Evolutionary conservation across 2,888 invertebrate species (phyloP), one percentile per base, ranked within the genome.

Genomic region (Pyrocoelia pectoralis): DNA sequence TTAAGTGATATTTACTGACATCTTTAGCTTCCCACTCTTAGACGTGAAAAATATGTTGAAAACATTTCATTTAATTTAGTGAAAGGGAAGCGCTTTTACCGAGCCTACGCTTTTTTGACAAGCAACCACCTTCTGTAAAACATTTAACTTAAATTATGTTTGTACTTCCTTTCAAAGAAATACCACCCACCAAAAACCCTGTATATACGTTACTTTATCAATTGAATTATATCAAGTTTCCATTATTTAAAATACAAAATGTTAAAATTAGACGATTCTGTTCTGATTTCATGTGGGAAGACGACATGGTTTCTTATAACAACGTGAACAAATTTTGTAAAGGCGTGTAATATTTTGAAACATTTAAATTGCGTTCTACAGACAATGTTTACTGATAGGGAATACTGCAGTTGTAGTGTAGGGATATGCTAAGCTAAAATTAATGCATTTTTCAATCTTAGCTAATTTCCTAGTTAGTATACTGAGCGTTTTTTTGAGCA

Each of bases 11-110:
- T 48, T 61, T 56, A 56, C 56, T 13, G 55, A 53, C 46, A 40
- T 46, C 52, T 50, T 43, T 58, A 58, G 46, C 52, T 46, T 29
- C 33, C 6, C 41, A 24, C n/a, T 15, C 12, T 56, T 46, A 24
- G 60, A 54, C 40, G 60, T 54, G 61, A 61, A 61, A 61, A 61
- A 61, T 61, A 56, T 61, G 61, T 61, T 48, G 46, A 52, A 46
- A 61, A 52, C 52, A 48, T 51, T 28, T 29, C 50, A 50, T 43
- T 19, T 56, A 50, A 56, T 56, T 56, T 61, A 61, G 19, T 56
- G 40, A 56, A 52, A 48, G 52, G 61, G 52, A 52, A 61, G 58
- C 51, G 56, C 51, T 46, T 55, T 61, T 51, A 33, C n/a, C 43
- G 14, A 17, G 33, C 43, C 52, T 53, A 52, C 8, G 13, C 41